Evolutionary conservation across 2,888 invertebrate genomes (phyloP).

Genomic region (Malacosoma neustria): DNA sequence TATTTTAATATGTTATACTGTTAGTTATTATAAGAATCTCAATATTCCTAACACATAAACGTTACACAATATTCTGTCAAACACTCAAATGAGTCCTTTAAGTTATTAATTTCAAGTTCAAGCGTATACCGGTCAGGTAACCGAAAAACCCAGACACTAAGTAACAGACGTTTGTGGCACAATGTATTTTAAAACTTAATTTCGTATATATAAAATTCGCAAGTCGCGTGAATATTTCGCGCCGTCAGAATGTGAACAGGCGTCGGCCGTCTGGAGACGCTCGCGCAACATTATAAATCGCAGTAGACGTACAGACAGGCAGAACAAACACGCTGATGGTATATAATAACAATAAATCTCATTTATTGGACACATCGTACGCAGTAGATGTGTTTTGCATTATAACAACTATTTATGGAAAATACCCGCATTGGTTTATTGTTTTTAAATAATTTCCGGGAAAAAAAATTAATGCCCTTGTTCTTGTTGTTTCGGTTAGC

Average conservation of each 20-base stretch:
- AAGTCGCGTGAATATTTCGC: too few species aligned
- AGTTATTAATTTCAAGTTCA: too few species aligned
- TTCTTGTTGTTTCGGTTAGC: background rate
- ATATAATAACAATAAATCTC: slow-evolving; percentile 48
- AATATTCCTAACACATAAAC: too few species aligned
- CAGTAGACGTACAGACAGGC: slow-evolving; percentile 17
- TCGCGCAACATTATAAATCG: slow-evolving; percentile 5
- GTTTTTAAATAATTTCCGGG: background rate
- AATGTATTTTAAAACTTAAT: too few species aligned
- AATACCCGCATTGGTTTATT: background rate
- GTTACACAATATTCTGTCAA: too few species aligned
- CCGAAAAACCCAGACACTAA: too few species aligned
- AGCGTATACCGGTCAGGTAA: too few species aligned
- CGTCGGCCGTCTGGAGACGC: background rate
- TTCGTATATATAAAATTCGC: too few species aligned
- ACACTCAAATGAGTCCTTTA: too few species aligned
- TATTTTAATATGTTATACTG: too few species aligned
- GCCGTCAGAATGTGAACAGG: background rate
- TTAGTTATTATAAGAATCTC: too few species aligned
- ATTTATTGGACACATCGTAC: slow-evolving; percentile 26
- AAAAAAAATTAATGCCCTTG: background rate
- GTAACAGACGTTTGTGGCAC: too few species aligned
- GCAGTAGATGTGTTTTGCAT: slow-evolving; percentile 20
- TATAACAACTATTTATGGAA: background rate
- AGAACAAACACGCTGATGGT: slow-evolving; percentile 36